phyloP scores from a whole-genome alignment of 2,113 vertebrate species.

The Podiceps cristatus region DNA sequence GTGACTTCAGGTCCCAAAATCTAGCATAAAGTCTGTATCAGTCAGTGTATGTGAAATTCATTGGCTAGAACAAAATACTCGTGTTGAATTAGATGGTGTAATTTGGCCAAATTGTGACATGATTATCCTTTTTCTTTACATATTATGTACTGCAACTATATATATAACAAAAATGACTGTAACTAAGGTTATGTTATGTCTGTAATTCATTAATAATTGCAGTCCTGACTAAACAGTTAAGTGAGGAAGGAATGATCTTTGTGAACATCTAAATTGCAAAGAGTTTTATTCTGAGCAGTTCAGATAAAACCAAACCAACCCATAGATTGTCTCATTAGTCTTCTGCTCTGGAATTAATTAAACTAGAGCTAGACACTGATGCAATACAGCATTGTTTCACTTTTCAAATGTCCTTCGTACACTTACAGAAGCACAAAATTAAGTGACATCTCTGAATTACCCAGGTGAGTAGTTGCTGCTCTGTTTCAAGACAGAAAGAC shows the following conservation, averaged over 20 bases:
- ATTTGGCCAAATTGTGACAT: accelerated
- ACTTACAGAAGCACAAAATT: background rate
- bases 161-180: background rate
- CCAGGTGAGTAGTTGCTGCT: background rate
- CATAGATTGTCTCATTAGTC: background rate
- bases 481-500: background rate
- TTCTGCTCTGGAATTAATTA: background rate
- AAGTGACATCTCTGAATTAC: background rate
- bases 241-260: background rate
- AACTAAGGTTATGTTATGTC: background rate
- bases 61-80: background rate
- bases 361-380: background rate
- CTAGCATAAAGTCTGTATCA: background rate
- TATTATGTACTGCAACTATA: background rate
- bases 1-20: background rate
- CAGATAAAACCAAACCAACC: background rate
- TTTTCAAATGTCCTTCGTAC: background rate
- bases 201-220: background rate
- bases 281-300: background rate
- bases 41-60: background rate
- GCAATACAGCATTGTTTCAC: background rate
- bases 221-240: background rate
- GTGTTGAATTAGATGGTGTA: background rate
- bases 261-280: background rate
- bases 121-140: background rate